Percentiles rank a stretch among this genome's conserved stretches.
phyloP scores from a whole-genome alignment of 2,113 vertebrate genomes.

The Synchiropus splendidus region DNA sequence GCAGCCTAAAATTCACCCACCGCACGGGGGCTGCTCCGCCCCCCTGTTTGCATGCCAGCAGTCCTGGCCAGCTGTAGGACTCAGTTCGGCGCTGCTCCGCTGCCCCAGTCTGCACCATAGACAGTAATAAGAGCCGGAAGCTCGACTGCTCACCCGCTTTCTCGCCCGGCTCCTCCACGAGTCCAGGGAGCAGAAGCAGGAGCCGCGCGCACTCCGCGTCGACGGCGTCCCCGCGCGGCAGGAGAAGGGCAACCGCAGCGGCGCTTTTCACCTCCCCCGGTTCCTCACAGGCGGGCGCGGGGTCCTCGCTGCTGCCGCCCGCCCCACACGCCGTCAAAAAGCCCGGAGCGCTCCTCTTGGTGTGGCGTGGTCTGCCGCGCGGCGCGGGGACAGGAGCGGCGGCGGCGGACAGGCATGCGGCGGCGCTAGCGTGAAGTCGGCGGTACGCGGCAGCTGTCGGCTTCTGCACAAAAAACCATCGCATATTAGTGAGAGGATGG shows the following conservation, averaged over 20 bases:
- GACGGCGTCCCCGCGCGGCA: conserved; percentile 79
- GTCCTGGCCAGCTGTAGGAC: conserved; percentile 71
- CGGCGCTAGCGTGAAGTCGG: conserved; percentile 79
- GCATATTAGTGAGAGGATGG: conserved; percentile 72
- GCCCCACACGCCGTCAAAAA: conserved; percentile 63
- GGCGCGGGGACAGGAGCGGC: conserved; percentile 53
- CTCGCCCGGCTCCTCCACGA: conserved; percentile 36
- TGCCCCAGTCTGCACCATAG: conserved; percentile 90
- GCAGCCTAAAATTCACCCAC: conserved; percentile 90
- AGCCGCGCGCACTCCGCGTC: conserved; percentile 67
- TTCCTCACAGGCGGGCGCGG: conserved; percentile 41
- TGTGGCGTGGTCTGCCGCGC: conserved; percentile 67
- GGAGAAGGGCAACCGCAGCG: conserved; percentile 70
- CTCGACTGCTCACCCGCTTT: conserved; percentile 65
- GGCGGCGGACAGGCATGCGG: conserved; percentile 59
- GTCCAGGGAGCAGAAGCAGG: conserved; percentile 23
- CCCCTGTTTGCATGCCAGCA: conserved; percentile 95
- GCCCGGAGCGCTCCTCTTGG: conserved; percentile 58
- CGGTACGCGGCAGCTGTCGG: conserved; percentile 70
- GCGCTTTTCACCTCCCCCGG: conserved; percentile 55
- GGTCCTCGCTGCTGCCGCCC: conserved; percentile 61
- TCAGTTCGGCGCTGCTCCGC: conserved; percentile 79
- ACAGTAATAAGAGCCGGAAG: conserved; percentile 69
- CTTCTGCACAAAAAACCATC: conserved; percentile 87
- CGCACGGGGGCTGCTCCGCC: conserved; percentile 85